Conservation (phyloP, 2,888 invertebrate species). For the Drosophila ezoana region DNA sequence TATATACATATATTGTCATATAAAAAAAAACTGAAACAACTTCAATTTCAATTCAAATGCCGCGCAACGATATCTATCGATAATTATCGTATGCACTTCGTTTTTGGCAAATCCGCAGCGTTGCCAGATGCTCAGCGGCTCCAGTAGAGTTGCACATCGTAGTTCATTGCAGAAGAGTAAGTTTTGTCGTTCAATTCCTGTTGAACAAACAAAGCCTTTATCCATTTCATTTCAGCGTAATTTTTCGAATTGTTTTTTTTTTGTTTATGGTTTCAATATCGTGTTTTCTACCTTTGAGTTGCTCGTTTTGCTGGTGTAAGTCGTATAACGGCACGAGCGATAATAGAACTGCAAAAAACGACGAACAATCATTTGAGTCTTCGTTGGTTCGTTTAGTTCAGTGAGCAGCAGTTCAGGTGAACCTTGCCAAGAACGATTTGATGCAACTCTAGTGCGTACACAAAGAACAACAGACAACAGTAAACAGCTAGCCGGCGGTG, state of each 20-base stretch:
- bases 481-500: conserved; percentile 19
- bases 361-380: no score
- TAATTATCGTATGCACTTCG: conserved; percentile 22
- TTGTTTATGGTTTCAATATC: no score
- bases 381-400: not conserved
- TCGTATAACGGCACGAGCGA: not conserved
- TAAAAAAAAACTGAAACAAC: not conserved
- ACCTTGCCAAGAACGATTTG: not conserved
- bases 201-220: no score
- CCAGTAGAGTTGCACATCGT: not conserved
- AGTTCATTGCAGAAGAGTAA: not conserved
- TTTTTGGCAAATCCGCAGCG: not conserved
- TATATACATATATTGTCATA: conserved; percentile 54
- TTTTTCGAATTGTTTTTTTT: no score
- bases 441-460: conserved; percentile 10
- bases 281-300: no score
- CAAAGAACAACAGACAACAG: not conserved
- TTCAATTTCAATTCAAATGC: conserved; percentile 10
- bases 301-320: no score
- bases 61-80: conserved; percentile 21
- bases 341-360: not conserved
- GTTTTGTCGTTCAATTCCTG: not conserved
- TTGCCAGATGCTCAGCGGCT: conserved; percentile 2
- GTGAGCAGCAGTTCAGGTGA: not conserved
- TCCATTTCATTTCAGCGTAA: no score